Evolutionary conservation across 2,113 vertebrate genomes (phyloP).

Genomic region (Pygoscelis adeliae): DNA sequence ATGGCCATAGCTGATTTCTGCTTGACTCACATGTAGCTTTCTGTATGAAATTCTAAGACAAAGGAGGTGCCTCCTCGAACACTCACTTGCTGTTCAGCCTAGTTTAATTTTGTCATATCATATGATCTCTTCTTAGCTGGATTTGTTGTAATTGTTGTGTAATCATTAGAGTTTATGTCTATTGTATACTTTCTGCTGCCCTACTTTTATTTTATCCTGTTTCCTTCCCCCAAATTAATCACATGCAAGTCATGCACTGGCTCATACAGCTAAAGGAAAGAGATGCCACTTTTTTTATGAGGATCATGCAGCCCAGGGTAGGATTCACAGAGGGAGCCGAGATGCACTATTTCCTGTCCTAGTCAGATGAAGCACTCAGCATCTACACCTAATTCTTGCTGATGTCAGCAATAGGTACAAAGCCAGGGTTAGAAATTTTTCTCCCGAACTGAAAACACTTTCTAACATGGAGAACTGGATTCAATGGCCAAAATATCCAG

Average conservation of each 20-base stretch:
- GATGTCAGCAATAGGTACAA: not conserved
- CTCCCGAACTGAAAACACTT: not conserved
- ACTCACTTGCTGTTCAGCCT: not conserved
- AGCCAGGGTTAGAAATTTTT: not conserved
- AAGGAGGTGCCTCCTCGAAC: not conserved
- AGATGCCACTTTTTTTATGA: not conserved
- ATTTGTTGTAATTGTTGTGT: slow-evolving; percentile 7
- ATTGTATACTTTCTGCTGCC: not conserved
- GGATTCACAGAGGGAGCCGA: not conserved
- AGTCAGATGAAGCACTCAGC: not conserved
- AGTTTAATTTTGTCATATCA: not conserved
- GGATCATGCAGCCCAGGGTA: not conserved
- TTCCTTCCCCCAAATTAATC: not conserved
- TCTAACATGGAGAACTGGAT: not conserved
- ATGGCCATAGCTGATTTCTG: not conserved
- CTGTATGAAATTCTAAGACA: not conserved
- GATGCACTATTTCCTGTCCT: not conserved
- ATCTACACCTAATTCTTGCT: not conserved
- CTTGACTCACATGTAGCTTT: not conserved
- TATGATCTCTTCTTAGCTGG: not conserved
- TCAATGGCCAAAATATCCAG: not conserved
- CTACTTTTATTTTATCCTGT: not conserved
- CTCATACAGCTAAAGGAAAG: not conserved
- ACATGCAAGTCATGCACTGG: not conserved
- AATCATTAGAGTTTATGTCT: not conserved